Evolutionary conservation across 2,113 vertebrate species (phyloP), one percentile per base, ranked within the genome.

Genomic region (Ammodytes dubius): DNA sequence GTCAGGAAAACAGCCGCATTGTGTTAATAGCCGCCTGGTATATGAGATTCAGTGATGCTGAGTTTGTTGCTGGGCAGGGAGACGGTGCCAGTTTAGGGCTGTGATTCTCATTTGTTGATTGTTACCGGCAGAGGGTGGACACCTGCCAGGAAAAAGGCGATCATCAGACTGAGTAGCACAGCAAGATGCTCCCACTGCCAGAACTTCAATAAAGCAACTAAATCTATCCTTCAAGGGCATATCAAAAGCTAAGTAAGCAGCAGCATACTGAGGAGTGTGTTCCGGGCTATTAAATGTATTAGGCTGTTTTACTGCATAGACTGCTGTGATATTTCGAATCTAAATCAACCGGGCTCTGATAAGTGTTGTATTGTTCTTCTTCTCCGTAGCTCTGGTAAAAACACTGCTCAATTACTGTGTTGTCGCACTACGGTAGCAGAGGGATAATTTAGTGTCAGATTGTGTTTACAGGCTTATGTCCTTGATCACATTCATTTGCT

Each of bases 101-200:
- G 69, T 45, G 78, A 89, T 89, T 92, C 86, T 92, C 86, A 93
- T 94, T 92, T 94, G 90, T 88, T 94, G 94, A 94, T 95, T 95
- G 91, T 90, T 93, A 89, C 92, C 74, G 85, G 89, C 82, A 91
- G 78, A 91, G 87, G 85, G 87, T 90, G 90, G 92, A 92, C 87
- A 91, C 87, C 86, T 89, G 93, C 92, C 94, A 95, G 74, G 68
- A 84, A 68, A 84, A 78, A 89, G 84, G 76, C 81, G 68, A 91
- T 92, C 89, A 92, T 90, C 88, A 91, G 89, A 88, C 92, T 89
- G 91, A 92, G 91, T 89, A 91, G 88, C 89, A 58, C 84, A 85
- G 88, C 82, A 66, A 90, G 87, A 91, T 87, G 84, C 81, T 88
- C 56, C 80, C 75, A 60, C 80, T 91, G 88, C 85, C 88, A 90